These are phyloP conservation scores for Temnothorax curvispinosus DNA, from an alignment of 1,140 invertebrate species.

Conservation along the genomic window DNA sequence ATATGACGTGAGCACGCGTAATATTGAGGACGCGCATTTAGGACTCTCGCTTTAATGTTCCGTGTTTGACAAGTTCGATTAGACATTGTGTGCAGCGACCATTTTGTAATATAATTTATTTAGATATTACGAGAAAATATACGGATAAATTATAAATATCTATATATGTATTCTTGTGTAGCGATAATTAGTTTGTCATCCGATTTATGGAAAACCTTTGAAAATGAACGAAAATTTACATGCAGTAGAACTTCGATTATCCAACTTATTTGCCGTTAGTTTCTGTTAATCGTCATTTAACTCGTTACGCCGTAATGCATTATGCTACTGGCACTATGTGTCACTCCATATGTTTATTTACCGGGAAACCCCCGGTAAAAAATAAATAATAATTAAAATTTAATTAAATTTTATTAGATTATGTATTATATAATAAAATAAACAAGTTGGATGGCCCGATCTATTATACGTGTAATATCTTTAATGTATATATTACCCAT, in stretches of 20 bases:
- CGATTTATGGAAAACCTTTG: not conserved
- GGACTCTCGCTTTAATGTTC: not conserved
- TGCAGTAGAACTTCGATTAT: not conserved
- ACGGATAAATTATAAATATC: conserved; percentile 15
- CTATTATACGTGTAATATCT: not conserved
- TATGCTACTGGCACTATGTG: not conserved
- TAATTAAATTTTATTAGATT: conserved; percentile 6
- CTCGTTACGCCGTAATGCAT: not conserved
- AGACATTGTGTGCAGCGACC: not conserved
- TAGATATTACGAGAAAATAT: not conserved
- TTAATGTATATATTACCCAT: not conserved
- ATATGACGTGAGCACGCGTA: conserved; percentile 42
- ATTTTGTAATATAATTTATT: conserved; percentile 17
- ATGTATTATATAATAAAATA: not conserved
- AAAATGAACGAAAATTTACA: not conserved
- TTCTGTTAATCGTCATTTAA: not conserved
- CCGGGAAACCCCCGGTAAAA: not conserved
- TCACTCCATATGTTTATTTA: not conserved
- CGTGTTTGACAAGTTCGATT: conserved; percentile 7
- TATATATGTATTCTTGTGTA: not conserved
- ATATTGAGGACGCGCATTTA: conserved; percentile 45
- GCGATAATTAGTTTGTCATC: not conserved
- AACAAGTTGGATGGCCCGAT: not conserved
- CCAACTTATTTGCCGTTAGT: not conserved
- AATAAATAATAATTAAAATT: not conserved